A percentile compares a stretch with the other conserved stretches of the same genome.
These are phyloP conservation scores for Columba guinea DNA, from an alignment of 2,797 vertebrate genomes.

Conservation along the genomic window DNA sequence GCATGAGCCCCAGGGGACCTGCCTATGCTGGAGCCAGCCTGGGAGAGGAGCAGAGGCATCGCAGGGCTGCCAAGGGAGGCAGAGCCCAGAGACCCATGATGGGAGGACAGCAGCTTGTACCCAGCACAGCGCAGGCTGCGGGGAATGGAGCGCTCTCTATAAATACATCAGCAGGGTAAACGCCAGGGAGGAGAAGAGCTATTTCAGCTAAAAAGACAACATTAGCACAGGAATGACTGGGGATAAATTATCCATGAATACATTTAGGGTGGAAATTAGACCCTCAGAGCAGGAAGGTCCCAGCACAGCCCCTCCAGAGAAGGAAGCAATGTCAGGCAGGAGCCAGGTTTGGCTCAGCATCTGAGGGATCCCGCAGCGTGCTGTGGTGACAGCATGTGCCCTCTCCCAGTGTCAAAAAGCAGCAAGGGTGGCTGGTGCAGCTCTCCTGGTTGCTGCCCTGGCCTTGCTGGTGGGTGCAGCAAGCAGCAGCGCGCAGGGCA, in stretches of 20 bases:
- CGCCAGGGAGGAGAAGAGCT: conserved; percentile 47
- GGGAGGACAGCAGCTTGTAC: neutral
- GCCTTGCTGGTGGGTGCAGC: neutral
- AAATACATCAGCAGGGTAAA: conserved; percentile 51
- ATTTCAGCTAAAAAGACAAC: conserved; percentile 67
- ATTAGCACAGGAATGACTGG: conserved; percentile 45
- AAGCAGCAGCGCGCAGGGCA: accelerated
- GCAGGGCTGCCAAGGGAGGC: neutral
- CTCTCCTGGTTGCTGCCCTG: neutral
- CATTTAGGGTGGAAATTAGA: conserved; percentile 44
- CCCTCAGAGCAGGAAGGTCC: neutral
- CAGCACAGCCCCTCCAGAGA: neutral
- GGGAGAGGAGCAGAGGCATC: neutral
- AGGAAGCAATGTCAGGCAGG: neutral
- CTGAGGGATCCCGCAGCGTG: accelerated
- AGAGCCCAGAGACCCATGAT: neutral
- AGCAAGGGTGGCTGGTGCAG: neutral
- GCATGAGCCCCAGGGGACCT: neutral
- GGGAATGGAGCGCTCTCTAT: neutral
- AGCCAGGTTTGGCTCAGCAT: accelerated
- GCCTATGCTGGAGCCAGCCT: neutral
- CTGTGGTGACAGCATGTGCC: neutral
- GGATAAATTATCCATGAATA: conserved; percentile 59
- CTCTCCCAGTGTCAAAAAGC: neutral
- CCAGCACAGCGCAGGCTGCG: neutral